A percentile compares a stretch with the other conserved stretches of the same genome.
Evolutionary conservation across 2,113 vertebrate genomes (phyloP).

Genomic region (Tragelaphus strepsiceros): DNA sequence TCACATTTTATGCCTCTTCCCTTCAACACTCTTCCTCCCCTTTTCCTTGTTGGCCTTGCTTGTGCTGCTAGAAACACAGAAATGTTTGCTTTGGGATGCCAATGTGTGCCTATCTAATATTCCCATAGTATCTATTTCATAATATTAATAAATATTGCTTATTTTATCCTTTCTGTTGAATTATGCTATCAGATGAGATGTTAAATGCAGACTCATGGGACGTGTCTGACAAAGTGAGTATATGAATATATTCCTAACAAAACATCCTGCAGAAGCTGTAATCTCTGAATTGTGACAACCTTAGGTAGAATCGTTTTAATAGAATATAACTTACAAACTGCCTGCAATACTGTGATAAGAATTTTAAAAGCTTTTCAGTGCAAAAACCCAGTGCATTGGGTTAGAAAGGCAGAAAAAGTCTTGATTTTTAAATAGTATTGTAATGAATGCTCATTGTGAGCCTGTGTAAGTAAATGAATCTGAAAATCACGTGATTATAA

Average conservation of each 20-base stretch:
- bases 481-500: neutral
- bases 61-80: neutral
- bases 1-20: neutral
- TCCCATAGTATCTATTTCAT: neutral
- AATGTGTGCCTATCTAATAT: neutral
- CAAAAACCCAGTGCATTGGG: constrained; percentile 54
- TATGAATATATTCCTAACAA: constrained; percentile 75
- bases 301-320: constrained; percentile 77
- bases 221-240: constrained; percentile 69
- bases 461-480: constrained; percentile 64
- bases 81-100: neutral
- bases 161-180: constrained; percentile 61
- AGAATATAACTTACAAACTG: constrained; percentile 75
- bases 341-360: constrained; percentile 81
- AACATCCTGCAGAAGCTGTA: constrained; percentile 68
- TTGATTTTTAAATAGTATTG: constrained; percentile 75
- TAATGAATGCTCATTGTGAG: constrained; percentile 63
- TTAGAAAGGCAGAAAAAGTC: constrained; percentile 69
- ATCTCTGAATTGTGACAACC: constrained; percentile 78
- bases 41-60: neutral
- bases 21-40: neutral
- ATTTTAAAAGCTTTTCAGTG: constrained; percentile 24
- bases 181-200: constrained; percentile 69
- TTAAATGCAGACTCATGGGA: constrained; percentile 67
- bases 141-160: constrained; percentile 52